A percentile compares a stretch with the other conserved stretches of the same genome.
Evolutionary conservation across 2,113 vertebrate genomes (phyloP).

Genomic region (Erpornis zantholeuca): DNA sequence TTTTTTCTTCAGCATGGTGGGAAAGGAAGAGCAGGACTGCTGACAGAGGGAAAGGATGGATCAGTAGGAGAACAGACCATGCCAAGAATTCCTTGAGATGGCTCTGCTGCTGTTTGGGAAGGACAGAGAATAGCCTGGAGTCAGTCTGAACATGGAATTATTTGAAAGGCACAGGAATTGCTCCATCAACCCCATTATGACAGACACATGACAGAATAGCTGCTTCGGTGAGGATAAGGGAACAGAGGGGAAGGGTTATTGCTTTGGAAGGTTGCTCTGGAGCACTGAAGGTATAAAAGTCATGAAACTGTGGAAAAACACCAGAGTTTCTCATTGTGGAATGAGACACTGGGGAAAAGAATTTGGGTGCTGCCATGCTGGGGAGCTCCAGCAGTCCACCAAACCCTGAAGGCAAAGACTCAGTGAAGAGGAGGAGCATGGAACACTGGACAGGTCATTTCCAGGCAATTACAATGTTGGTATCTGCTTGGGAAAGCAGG

Average conservation of each 20-base stretch:
- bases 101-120: not conserved
- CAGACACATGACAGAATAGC: not conserved
- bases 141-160: not conserved
- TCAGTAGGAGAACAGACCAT: not conserved
- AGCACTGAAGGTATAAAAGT: not conserved
- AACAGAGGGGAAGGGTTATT: not conserved
- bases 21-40: not conserved
- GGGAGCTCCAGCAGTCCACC: not conserved
- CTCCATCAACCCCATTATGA: not conserved
- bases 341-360: not conserved
- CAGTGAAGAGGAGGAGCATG: not conserved
- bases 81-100: not conserved
- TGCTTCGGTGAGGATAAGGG: not conserved
- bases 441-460: not conserved
- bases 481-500: not conserved
- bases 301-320: not conserved
- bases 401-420: not conserved
- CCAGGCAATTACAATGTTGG: rapidly evolving
- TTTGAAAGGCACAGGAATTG: not conserved
- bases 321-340: not conserved
- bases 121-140: not conserved
- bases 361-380: not conserved
- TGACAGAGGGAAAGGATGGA: not conserved
- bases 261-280: not conserved
- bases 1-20: not conserved